Evolutionary conservation across 1,140 invertebrate species (phyloP).

Genomic region (Macrotrachela quadricornifera): DNA sequence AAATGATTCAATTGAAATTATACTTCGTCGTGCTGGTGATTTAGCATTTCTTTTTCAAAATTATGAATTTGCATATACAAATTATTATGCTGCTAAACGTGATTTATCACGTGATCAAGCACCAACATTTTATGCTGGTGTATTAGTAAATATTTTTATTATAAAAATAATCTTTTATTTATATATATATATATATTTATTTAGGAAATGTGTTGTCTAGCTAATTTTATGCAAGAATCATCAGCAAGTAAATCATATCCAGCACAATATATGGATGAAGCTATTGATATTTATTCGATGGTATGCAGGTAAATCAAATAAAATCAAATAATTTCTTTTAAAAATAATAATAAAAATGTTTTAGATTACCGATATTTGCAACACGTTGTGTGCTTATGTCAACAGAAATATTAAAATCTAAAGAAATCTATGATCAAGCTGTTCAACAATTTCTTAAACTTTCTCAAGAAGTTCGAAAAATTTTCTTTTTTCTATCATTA

Average conservation of each 20-base stretch:
- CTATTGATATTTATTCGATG: constrained; percentile 65
- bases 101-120: constrained; percentile 45
- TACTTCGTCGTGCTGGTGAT: constrained; percentile 64
- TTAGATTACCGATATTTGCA: constrained; percentile 61
- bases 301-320: constrained; percentile 48
- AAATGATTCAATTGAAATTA: background rate
- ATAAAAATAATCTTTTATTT: background rate
- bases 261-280: constrained; percentile 70
- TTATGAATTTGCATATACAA: constrained; percentile 69
- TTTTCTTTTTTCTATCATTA: too few relatives aligned
- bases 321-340: too few relatives aligned
- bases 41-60: constrained; percentile 86
- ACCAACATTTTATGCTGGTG: background rate
- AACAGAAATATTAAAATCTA: constrained; percentile 56
- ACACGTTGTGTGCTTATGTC: constrained; percentile 66
- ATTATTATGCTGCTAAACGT: constrained; percentile 79
- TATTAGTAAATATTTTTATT: background rate
- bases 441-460: constrained; percentile 76
- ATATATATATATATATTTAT: background rate
- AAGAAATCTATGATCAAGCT: constrained; percentile 56
- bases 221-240: constrained; percentile 63
- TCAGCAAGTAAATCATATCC: constrained; percentile 35
- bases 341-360: constrained; percentile 12
- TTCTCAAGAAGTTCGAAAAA: constrained; percentile 54
- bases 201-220: constrained; percentile 70